Percentiles rank a stretch among this genome's conserved stretches.
Conservation (phyloP, 2,888 invertebrate species). For the Ormyrus rosae region DNA sequence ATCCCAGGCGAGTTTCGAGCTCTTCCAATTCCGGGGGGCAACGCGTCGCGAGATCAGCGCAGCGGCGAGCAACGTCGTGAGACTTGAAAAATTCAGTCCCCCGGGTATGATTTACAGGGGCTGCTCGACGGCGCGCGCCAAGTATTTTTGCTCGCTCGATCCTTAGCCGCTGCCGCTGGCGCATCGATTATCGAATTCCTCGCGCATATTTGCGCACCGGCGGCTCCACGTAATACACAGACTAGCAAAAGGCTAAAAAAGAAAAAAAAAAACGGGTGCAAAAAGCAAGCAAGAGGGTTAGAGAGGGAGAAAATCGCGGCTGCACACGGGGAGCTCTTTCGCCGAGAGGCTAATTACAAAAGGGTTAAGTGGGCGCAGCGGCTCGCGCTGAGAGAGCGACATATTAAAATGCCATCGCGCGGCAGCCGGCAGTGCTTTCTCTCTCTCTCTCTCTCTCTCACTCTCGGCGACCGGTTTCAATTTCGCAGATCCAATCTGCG, state of each 20-base stretch:
- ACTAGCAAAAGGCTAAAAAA: neutral
- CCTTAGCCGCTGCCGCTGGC: neutral
- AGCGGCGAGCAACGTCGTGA: neutral
- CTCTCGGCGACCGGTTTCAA: slow-evolving; percentile 35
- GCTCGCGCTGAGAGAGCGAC: neutral
- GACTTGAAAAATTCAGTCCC: slow-evolving; percentile 20
- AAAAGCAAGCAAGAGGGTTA: neutral
- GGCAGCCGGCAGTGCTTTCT: neutral
- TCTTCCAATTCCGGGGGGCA: neutral
- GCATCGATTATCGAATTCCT: slow-evolving; percentile 29
- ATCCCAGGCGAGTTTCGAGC: neutral
- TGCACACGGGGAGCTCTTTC: too few species aligned
- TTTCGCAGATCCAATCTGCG: slow-evolving; percentile 33
- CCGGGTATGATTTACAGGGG: slow-evolving; percentile 14
- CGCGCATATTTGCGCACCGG: slow-evolving; percentile 1
- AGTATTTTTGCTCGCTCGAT: slow-evolving; percentile 10
- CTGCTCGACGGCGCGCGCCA: neutral
- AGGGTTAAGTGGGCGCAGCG: slow-evolving; percentile 8
- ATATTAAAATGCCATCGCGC: slow-evolving; percentile 17
- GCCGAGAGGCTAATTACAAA: slow-evolving; percentile 7
- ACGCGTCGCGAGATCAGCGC: too few species aligned
- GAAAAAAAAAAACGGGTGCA: neutral
- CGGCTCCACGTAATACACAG: too few species aligned
- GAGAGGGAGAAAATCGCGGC: too few species aligned
- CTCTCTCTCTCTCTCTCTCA: too few species aligned